A percentile compares a stretch with the other conserved stretches of the same genome.
Evolutionary conservation across 2,113 vertebrate species (phyloP).

Genomic region (Nothocercus julius): DNA sequence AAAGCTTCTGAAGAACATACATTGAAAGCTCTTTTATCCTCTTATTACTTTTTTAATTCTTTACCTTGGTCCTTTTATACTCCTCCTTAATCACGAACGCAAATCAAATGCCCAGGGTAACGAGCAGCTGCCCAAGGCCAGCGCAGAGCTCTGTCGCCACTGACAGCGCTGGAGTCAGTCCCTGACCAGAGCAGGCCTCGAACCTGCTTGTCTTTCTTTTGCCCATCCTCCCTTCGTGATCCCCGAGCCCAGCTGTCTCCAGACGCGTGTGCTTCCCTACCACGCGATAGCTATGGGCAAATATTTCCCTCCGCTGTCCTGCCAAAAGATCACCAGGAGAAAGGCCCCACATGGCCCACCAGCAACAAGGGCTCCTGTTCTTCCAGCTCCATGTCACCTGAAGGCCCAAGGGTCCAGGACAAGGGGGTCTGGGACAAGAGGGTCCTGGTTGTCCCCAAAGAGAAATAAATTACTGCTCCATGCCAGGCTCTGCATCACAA

Average conservation of each 20-base stretch:
- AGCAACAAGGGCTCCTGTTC: background rate
- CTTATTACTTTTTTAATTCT: conserved; percentile 73
- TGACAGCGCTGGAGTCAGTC: conserved; percentile 76
- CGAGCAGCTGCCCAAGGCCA: conserved; percentile 78
- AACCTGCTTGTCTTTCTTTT: conserved; percentile 16
- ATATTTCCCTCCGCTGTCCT: background rate
- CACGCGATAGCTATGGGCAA: background rate
- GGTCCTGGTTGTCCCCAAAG: background rate
- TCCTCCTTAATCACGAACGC: conserved; percentile 81
- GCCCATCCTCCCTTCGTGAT: background rate
- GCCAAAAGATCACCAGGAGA: rapidly evolving
- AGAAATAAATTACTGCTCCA: background rate
- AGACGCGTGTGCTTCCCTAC: background rate
- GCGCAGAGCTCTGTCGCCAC: conserved; percentile 73
- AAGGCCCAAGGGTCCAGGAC: rapidly evolving
- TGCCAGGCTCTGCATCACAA: background rate
- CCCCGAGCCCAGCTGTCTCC: background rate
- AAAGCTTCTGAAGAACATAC: conserved; percentile 70
- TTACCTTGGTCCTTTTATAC: conserved; percentile 74
- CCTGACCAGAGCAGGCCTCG: conserved; percentile 73
- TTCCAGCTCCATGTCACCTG: background rate
- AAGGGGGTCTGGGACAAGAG: too few species aligned
- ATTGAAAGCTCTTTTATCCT: conserved; percentile 80
- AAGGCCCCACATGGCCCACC: background rate
- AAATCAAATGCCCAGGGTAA: conserved; percentile 82